Base-by-base conservation (phyloP, 1,140 invertebrate genomes). In the Glomeris maerens region DNA sequence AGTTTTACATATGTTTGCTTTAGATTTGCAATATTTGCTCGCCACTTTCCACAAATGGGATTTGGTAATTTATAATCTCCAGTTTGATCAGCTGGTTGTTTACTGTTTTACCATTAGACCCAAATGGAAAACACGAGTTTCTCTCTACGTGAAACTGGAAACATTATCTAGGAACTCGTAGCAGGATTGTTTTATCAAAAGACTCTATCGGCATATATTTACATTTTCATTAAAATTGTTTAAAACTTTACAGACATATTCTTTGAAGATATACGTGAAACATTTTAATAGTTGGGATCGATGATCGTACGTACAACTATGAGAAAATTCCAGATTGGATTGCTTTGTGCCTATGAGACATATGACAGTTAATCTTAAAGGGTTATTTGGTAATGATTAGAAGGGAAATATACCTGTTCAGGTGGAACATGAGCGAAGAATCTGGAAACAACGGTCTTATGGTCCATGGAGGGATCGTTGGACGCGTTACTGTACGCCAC, bases 301-400 rank as follows among this genome's bases (percentile, higher is more conserved):
- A 46, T 46, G 25, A 27, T 41, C n/a, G 23, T 42, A 21, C 17
- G n/a, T 49, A 49, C 20, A 49, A 20, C 22, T 38, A 22, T 49
- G 38, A 13, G 23, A n/a, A 3, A 17, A 17, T 31, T 39, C n/a
- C 3, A 27, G 21, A 17, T 42, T 4, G 5, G 7, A 42, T 7
- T 17, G 7, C 10, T 22, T 42, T 42, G 17, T 42, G 10, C 7
- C 7, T 17, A 13, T 42, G 10, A 7, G 23, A 42, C 17, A n/a
- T n/a, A 42, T 10, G 17, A 36, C 10, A 36, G 31, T 36, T 36
- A 36, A 10, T 17, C 10, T 17, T 36, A 10, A 36, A n/a, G n/a
- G 31, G 17, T 36, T 36, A 36, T 17, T 17, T 42, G n/a, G 17
- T 42, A 42, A 21, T 7, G 23, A 13, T 7, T 42, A 42, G 5